These are phyloP conservation scores for Aproaerema taeniolella DNA, from an alignment of 2,888 invertebrate genomes.

Conservation along the genomic window DNA sequence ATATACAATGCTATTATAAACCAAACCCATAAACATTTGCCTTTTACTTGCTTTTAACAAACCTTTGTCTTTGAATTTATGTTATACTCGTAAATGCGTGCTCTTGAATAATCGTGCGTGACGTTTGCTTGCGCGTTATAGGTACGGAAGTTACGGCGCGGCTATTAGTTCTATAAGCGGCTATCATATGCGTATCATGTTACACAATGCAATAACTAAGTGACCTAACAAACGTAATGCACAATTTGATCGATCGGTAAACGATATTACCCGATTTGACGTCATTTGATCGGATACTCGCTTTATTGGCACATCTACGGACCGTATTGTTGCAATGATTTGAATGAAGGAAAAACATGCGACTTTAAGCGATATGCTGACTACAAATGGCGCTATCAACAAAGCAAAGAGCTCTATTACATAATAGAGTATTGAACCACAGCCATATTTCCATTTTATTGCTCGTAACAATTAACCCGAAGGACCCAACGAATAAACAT, in stretches of 20 bases:
- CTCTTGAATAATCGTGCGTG: slow-evolving; percentile 2
- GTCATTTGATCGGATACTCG: slow-evolving; percentile 6
- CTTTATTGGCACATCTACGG: too few relatives aligned
- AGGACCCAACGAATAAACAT: slow-evolving; percentile 2
- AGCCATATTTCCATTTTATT: slow-evolving; percentile 1
- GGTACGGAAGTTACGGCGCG: slow-evolving; percentile 7
- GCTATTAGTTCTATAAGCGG: slow-evolving; percentile 10
- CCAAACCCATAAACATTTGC: too few relatives aligned
- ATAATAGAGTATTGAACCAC: slow-evolving; percentile 6
- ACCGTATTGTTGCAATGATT: too few relatives aligned
- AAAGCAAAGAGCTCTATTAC: too few relatives aligned
- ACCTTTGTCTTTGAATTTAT: too few relatives aligned
- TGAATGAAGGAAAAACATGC: too few relatives aligned
- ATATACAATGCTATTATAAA: too few relatives aligned
- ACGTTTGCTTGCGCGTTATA: slow-evolving; percentile 8
- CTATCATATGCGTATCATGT: slow-evolving; percentile 12
- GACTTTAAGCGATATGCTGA: too few relatives aligned
- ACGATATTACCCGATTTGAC: slow-evolving; percentile 2
- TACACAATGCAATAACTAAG: slow-evolving; percentile 7
- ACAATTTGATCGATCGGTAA: slow-evolving; percentile 4
- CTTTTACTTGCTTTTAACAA: too few relatives aligned
- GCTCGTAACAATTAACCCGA: slow-evolving; percentile 2
- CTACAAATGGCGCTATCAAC: too few relatives aligned
- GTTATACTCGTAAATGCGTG: neutral
- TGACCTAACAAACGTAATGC: slow-evolving; percentile 16